Conservation (phyloP, 1,140 invertebrate species). For the Nasonia vitripennis region DNA sequence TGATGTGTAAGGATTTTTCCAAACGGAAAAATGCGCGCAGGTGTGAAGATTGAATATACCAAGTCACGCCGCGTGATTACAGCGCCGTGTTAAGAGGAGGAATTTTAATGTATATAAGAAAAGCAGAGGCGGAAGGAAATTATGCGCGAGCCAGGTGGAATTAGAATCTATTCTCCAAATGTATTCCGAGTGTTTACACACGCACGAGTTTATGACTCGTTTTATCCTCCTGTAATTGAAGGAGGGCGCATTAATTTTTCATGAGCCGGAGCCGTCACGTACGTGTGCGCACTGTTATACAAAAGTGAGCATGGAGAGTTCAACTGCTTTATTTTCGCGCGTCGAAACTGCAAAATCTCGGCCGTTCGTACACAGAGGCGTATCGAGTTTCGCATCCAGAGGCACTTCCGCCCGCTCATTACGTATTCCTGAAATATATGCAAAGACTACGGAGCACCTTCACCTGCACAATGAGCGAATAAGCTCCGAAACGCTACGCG, state of each 20-base stretch:
- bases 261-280: too few species aligned
- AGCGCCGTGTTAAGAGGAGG: not conserved
- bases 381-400: too few species aligned
- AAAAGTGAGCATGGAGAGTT: too few species aligned
- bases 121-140: not conserved
- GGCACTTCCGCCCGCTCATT: too few species aligned
- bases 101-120: not conserved
- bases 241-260: too few species aligned
- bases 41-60: not conserved
- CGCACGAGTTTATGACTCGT: not conserved
- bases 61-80: not conserved
- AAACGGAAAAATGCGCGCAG: not conserved
- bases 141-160: not conserved
- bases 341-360: not conserved
- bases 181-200: not conserved
- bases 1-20: not conserved
- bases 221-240: not conserved
- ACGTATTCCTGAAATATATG: too few species aligned
- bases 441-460: too few species aligned
- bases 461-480: too few species aligned
- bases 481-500: too few species aligned
- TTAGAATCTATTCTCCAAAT: not conserved
- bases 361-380: too few species aligned
- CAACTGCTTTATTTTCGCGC: too few species aligned
- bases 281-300: too few species aligned